Evolutionary conservation across 2,113 vertebrate genomes (phyloP).

Genomic region (Mustelus asterias): DNA sequence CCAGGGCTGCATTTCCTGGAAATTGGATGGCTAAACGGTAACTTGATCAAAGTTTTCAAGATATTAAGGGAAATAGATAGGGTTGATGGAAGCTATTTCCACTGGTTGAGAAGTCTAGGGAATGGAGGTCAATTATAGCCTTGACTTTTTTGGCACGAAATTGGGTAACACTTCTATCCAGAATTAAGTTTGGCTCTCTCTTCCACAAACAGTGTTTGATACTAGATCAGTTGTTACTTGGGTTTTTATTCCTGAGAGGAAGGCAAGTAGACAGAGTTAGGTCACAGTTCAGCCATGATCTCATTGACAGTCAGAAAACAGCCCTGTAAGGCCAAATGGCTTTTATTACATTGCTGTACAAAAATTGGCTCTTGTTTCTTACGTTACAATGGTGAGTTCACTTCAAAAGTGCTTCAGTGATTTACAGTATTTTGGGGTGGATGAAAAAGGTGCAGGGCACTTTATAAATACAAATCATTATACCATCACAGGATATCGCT

Average conservation of each 20-base stretch:
- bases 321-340: background rate
- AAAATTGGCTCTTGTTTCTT: background rate
- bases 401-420: background rate
- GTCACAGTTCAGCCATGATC: background rate
- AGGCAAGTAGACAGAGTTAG: background rate
- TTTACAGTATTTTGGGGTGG: background rate
- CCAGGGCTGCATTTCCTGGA: too few species aligned
- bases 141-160: too few species aligned
- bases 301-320: background rate
- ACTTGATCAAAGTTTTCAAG: too few species aligned
- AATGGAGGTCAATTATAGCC: too few species aligned
- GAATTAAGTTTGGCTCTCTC: background rate
- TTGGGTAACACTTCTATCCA: too few species aligned
- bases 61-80: too few species aligned
- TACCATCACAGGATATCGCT: too few species aligned
- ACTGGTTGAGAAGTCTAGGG: too few species aligned
- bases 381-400: background rate
- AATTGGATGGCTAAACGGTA: too few species aligned
- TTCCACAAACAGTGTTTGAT: background rate
- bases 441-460: background rate
- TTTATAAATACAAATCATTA: background rate
- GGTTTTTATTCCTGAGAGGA: background rate
- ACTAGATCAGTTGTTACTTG: background rate
- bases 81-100: too few species aligned
- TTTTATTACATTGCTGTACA: background rate